phyloP scores from a whole-genome alignment of 2,797 vertebrate species.

The Mormyrus proboscirostris region DNA sequence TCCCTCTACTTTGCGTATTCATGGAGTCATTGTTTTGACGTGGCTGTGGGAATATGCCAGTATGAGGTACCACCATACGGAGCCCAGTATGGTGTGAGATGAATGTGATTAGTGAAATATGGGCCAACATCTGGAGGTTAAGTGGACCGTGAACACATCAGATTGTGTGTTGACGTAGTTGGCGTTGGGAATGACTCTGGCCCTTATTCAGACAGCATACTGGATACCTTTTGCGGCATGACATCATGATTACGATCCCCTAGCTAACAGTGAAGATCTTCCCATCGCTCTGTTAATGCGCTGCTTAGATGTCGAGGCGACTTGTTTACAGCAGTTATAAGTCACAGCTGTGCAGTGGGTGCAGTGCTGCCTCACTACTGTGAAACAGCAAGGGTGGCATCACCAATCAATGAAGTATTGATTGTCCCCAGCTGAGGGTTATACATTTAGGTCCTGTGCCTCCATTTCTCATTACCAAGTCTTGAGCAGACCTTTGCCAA shows the following conservation, averaged over 20 bases:
- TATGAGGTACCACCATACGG: neutral
- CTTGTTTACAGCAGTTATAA: neutral
- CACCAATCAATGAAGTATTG: neutral
- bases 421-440: neutral
- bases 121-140: slow-evolving; percentile 1
- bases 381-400: neutral
- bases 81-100: neutral
- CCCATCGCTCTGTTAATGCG: neutral
- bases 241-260: neutral
- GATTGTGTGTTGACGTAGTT: neutral
- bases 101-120: neutral
- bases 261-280: neutral
- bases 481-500: neutral
- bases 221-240: neutral
- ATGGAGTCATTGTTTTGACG: neutral
- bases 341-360: neutral
- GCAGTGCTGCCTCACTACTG: neutral
- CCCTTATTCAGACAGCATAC: neutral
- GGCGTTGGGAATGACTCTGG: neutral
- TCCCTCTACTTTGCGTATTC: neutral
- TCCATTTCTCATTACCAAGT: neutral
- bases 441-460: neutral
- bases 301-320: neutral
- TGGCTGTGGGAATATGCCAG: neutral
- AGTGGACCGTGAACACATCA: neutral